Percentiles rank a stretch among this genome's conserved stretches.
Evolutionary conservation across 1,140 invertebrate genomes (phyloP).

Genomic region (Drosophila erecta): DNA sequence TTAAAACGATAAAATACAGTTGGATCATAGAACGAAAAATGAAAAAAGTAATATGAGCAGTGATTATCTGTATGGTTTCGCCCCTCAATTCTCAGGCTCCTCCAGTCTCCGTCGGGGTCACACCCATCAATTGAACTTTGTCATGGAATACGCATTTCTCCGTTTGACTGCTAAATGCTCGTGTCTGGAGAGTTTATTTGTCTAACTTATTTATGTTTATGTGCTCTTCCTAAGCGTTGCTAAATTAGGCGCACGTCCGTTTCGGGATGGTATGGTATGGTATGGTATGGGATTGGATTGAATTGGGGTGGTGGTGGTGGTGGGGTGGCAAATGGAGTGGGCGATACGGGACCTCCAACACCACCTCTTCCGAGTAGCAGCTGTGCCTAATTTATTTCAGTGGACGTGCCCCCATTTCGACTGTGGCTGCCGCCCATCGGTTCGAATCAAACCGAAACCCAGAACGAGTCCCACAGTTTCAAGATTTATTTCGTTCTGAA

Average conservation of each 20-base stretch:
- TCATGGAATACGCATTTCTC: constrained; percentile 24
- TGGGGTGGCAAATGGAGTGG: neutral
- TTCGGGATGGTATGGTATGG: constrained; percentile 18
- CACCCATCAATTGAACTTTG: constrained; percentile 64
- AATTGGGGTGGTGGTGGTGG: neutral
- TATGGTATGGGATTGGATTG: constrained; percentile 1
- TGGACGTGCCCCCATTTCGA: constrained; percentile 68
- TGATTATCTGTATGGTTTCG: too few relatives aligned
- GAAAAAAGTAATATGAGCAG: too few relatives aligned
- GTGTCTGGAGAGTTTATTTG: constrained; percentile 77
- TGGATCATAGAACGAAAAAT: too few relatives aligned
- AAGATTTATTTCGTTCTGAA: constrained; percentile 77
- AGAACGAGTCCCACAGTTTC: constrained; percentile 68
- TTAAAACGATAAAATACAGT: too few relatives aligned
- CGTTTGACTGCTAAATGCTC: constrained; percentile 64
- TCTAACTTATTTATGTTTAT: constrained; percentile 80
- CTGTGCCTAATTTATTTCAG: constrained; percentile 79
- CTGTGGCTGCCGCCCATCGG: constrained; percentile 15
- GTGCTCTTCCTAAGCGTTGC: constrained; percentile 46
- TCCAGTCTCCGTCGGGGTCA: constrained; percentile 21
- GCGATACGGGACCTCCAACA: constrained; percentile 28
- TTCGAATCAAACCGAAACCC: constrained; percentile 36
- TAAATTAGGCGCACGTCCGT: constrained; percentile 72
- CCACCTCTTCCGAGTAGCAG: constrained; percentile 46
- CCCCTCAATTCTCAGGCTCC: too few relatives aligned